phyloP scores from a whole-genome alignment of 2,113 vertebrate genomes.

The Haplochromis vanheusdeni region DNA sequence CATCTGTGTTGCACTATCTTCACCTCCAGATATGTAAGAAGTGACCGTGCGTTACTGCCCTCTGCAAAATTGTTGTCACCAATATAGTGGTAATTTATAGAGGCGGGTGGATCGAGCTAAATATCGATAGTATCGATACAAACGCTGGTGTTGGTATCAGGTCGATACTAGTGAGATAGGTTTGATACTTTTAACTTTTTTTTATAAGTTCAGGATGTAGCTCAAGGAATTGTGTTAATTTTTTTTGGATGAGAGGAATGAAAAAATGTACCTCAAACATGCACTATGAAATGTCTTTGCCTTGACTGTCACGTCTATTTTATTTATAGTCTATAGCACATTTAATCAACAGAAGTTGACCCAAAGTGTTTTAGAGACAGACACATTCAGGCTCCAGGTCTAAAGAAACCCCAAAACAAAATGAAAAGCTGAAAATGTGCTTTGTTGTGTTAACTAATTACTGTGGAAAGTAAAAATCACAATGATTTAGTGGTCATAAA shows the following conservation, averaged over 20 bases:
- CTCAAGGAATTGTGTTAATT: neutral
- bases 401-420: neutral
- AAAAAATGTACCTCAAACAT: neutral
- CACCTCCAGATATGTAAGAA: neutral
- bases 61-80: neutral
- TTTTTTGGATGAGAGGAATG: neutral
- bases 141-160: neutral
- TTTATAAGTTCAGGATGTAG: neutral
- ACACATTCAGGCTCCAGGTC: neutral
- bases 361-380: neutral
- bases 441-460: neutral
- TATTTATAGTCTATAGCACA: neutral
- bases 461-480: fast-evolving
- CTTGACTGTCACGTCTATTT: neutral
- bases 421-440: neutral
- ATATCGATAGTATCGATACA: neutral
- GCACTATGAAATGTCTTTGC: neutral
- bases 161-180: neutral
- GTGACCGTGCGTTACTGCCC: neutral
- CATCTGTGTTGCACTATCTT: neutral
- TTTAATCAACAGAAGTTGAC: neutral
- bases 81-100: neutral
- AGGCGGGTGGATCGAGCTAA: neutral
- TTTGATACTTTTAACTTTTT: neutral
- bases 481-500: neutral